Conservation (phyloP, 2,888 invertebrate genomes). For the Orchesella flavescens region DNA sequence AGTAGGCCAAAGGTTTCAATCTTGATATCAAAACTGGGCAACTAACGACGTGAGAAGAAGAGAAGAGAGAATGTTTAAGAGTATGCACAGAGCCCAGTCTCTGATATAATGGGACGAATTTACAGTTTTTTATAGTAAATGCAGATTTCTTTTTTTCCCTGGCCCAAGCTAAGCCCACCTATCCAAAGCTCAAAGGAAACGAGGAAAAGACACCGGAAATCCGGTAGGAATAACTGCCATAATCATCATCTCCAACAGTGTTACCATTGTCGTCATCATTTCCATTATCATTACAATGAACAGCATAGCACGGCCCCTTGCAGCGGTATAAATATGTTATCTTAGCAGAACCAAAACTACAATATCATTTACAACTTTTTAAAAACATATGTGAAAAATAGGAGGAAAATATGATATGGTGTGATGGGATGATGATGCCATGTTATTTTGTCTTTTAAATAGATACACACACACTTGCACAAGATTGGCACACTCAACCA, state of each 20-base stretch:
- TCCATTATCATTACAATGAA: neutral
- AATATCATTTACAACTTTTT: no score
- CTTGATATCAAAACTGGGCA: neutral
- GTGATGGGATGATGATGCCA: no score
- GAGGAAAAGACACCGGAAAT: conserved; percentile 30
- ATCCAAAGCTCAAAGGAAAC: conserved; percentile 1
- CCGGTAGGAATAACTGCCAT: conserved; percentile 36
- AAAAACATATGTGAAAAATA: no score
- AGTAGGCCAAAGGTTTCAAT: no score
- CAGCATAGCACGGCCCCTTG: neutral
- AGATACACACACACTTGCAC: no score
- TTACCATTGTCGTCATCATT: neutral
- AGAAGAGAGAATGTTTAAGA: neutral
- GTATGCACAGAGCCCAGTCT: neutral
- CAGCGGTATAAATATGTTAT: no score
- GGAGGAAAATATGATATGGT: no score
- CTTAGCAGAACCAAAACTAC: no score
- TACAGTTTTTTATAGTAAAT: neutral
- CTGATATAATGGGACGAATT: neutral
- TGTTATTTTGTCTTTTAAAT: no score
- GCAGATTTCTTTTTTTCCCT: neutral
- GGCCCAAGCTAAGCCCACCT: neutral
- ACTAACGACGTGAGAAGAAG: neutral
- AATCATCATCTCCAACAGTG: conserved; percentile 7
- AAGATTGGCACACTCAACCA: no score